phyloP scores from a whole-genome alignment of 2,888 invertebrate genomes.

The Diarsia mendica region DNA sequence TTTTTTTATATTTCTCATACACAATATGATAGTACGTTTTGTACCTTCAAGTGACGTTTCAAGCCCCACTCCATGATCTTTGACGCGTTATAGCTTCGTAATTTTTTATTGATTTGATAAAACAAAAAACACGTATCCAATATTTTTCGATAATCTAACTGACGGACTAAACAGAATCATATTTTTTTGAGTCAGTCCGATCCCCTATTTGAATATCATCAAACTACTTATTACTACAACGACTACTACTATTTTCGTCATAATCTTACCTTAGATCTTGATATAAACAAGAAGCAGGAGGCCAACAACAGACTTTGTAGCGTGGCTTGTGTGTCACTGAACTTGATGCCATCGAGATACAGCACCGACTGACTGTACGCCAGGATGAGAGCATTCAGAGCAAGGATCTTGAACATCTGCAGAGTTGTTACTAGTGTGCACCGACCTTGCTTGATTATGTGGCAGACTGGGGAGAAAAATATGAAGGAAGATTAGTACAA shows the following conservation, averaged over 20 bases:
- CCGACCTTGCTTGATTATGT: slow-evolving; percentile 99
- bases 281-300: slow-evolving; percentile 99
- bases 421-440: slow-evolving; percentile 99
- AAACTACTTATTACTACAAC: too few relatives aligned
- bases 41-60: too few relatives aligned
- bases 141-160: too few relatives aligned
- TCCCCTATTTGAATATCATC: too few relatives aligned
- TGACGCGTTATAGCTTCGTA: too few relatives aligned
- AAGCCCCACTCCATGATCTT: too few relatives aligned
- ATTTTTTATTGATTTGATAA: too few relatives aligned
- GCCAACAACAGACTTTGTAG: slow-evolving; percentile 98
- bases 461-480: slow-evolving; percentile 93
- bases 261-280: slow-evolving; percentile 96
- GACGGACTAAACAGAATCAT: too few relatives aligned
- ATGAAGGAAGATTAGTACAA: not conserved
- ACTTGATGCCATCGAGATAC: slow-evolving; percentile 99
- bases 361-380: slow-evolving; percentile 99
- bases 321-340: slow-evolving; percentile 99
- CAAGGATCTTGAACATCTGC: slow-evolving; percentile 99
- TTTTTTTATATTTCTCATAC: too few relatives aligned
- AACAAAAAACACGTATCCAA: too few relatives aligned
- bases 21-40: too few relatives aligned
- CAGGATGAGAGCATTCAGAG: slow-evolving; percentile 98
- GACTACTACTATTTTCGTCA: not conserved
- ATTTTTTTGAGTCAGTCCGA: too few relatives aligned